Evolutionary conservation across 1,140 invertebrate genomes (phyloP).

Genomic region (Galleria mellonella): DNA sequence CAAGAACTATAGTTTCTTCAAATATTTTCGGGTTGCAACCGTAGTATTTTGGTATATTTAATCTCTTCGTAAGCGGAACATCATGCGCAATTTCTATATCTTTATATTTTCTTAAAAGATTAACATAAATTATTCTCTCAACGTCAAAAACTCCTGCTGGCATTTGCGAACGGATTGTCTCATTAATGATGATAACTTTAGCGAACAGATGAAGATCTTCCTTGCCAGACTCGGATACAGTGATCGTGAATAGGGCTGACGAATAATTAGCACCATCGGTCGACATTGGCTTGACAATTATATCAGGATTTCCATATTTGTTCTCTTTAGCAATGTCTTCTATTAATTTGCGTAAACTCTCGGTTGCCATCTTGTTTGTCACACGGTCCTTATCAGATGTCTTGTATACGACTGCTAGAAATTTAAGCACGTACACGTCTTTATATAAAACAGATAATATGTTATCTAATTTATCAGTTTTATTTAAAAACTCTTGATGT

Average conservation of each 20-base stretch:
- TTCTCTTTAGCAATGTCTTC: slow-evolving; percentile 22
- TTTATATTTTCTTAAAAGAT: slow-evolving; percentile 27
- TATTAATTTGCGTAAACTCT: slow-evolving; percentile 10
- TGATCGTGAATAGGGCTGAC: slow-evolving; percentile 22
- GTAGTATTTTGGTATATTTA: slow-evolving; percentile 15
- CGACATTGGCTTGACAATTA: slow-evolving; percentile 8
- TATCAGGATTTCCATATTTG: slow-evolving; percentile 6
- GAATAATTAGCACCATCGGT: slow-evolving; percentile 40
- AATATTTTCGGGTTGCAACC: neutral
- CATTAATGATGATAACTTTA: slow-evolving; percentile 33
- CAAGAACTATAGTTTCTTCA: slow-evolving; percentile 17
- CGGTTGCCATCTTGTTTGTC: no score
- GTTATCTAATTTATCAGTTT: no score
- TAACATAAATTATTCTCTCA: slow-evolving; percentile 34
- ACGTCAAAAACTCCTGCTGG: slow-evolving; percentile 23
- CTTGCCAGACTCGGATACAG: slow-evolving; percentile 15
- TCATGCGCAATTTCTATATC: slow-evolving; percentile 25
- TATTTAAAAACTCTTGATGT: no score
- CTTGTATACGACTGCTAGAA: no score
- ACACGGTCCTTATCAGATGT: no score
- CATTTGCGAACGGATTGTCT: slow-evolving; percentile 21
- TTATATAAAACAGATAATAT: no score
- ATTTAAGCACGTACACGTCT: no score
- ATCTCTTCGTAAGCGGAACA: slow-evolving; percentile 21
- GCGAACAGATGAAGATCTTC: slow-evolving; percentile 35